Evolutionary conservation across 2,797 vertebrate genomes (phyloP).

Genomic region (Hapalemur alaotrensis): DNA sequence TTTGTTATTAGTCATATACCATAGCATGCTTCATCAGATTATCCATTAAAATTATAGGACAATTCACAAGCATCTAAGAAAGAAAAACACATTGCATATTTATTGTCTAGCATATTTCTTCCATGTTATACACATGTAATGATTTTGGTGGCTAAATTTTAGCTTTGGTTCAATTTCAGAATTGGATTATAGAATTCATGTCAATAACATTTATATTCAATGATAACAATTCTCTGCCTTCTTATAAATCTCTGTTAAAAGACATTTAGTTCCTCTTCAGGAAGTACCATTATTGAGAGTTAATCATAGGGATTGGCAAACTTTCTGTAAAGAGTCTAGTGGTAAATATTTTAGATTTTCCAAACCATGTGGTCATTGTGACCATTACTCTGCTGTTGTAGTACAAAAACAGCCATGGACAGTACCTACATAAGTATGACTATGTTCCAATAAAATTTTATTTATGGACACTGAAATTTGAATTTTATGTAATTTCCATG

Average conservation of each 20-base stretch:
- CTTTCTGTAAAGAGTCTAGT: not conserved
- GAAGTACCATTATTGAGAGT: not conserved
- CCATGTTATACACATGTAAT: not conserved
- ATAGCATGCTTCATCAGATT: not conserved
- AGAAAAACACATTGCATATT: not conserved
- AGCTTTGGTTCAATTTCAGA: constrained; percentile 18
- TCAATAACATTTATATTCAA: not conserved
- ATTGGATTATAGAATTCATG: constrained; percentile 26
- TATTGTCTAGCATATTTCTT: not conserved
- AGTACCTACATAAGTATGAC: not conserved
- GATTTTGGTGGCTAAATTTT: constrained; percentile 26
- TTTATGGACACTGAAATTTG: not conserved
- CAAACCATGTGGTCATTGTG: not conserved
- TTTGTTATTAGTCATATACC: constrained; percentile 11
- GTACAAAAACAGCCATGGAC: not conserved
- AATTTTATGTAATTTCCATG: not conserved
- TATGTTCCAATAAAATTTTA: not conserved
- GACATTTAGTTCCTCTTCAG: not conserved
- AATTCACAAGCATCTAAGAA: not conserved
- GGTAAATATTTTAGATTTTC: not conserved
- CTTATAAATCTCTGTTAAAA: not conserved
- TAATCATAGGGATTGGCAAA: not conserved
- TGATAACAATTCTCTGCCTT: constrained; percentile 1
- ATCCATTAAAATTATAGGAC: not conserved
- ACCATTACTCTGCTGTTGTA: not conserved